Base-by-base conservation (phyloP, 2,888 invertebrate genomes). In the Lasiommata megera region DNA sequence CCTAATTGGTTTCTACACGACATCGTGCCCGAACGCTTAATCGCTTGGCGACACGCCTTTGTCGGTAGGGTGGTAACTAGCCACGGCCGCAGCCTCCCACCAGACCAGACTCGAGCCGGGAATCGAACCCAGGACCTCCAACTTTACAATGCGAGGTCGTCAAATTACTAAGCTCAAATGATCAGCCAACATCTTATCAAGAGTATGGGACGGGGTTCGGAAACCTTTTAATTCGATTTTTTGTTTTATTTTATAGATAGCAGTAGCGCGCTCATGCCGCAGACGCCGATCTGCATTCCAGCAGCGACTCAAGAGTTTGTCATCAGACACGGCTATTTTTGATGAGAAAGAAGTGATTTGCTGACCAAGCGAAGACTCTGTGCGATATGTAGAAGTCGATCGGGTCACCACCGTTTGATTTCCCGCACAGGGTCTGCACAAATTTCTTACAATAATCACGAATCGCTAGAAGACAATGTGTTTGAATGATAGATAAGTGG, bases 281-380 rank as follows among this genome's bases (percentile, higher is more conserved):
- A 92, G 94, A 60, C 94, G 95, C 50, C 93, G 95, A 12, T 96
- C 96, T 11, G 95, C 96, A 56, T 91, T 96, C 29, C 96, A 96
- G 79, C 95, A 95, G 67, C 93, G 96, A 5, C 92, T 96, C 61
- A 96, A 96, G 79, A 96, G 96, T 67, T 91, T 96, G 52, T 95
- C 95, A 58, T 94, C 95, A 28, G 96, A 96, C 84, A 96, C 96
- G 66, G 96, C 95, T 65, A 95, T 96, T 64, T 93, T 96, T 73
- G 96, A 96, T 72, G 96, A 96, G 73, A 96, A 96, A 84, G 96
- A 96, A 85, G 95, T 96, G 91, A 96, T 96, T 93, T 96, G 96
- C 96, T 97, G 97, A 97, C 96, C 96, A 93, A 96, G 94, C 95
- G 96, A 96, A 93, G 96, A 96, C 95, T 96, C 96, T 94, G 96